Conservation (phyloP, 1,140 invertebrate genomes). For the Heliothis virescens region DNA sequence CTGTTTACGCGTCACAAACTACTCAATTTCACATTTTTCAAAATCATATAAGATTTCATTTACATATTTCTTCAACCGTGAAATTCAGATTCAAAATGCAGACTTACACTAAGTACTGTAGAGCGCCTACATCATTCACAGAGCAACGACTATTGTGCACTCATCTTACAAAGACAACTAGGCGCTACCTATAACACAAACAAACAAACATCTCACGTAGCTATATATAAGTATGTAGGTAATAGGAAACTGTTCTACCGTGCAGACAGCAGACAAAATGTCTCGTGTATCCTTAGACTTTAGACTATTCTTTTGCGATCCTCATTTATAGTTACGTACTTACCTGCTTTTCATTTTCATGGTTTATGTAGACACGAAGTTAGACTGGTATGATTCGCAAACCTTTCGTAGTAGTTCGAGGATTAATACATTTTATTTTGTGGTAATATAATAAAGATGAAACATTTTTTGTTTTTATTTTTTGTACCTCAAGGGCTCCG, state of each 20-base stretch:
- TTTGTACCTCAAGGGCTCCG: too few relatives aligned
- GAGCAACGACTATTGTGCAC: background rate
- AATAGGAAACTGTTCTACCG: background rate
- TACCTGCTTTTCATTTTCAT: background rate
- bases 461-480: too few relatives aligned
- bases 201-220: background rate
- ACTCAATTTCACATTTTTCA: too few relatives aligned
- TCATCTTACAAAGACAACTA: background rate
- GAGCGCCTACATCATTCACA: background rate
- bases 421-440: too few relatives aligned
- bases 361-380: background rate
- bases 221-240: background rate
- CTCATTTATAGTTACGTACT: background rate
- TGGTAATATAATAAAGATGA: too few relatives aligned
- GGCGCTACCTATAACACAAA: background rate
- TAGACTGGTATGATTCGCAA: background rate
- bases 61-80: too few relatives aligned
- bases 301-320: background rate
- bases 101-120: background rate
- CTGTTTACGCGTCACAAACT: too few relatives aligned
- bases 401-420: too few relatives aligned
- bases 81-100: too few relatives aligned
- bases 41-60: too few relatives aligned
- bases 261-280: background rate
- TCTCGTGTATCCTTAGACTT: background rate